These are phyloP conservation scores for Arctocebus calabarensis DNA, from an alignment of 2,797 vertebrate species.

Conservation along the genomic window DNA sequence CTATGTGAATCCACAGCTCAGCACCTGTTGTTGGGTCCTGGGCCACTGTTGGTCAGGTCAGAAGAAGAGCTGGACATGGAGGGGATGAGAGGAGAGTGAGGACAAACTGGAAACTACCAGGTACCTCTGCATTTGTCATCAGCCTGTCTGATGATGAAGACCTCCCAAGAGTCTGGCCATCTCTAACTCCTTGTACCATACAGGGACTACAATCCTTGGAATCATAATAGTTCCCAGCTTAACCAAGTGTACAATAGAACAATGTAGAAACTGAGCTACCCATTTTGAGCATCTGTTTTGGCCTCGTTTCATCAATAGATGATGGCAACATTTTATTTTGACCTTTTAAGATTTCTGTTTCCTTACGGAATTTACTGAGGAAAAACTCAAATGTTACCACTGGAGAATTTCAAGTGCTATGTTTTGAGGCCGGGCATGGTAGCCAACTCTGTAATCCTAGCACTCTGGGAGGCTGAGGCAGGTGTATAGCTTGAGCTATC, in stretches of 20 bases:
- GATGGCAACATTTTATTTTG: neutral
- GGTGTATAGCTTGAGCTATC: too few species aligned
- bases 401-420: conserved; percentile 37
- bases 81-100: neutral
- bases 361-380: neutral
- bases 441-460: too few species aligned
- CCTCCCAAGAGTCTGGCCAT: neutral
- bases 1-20: neutral
- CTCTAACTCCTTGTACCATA: neutral
- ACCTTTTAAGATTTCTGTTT: conserved; percentile 42
- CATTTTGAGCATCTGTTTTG: conserved; percentile 6
- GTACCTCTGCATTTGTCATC: neutral
- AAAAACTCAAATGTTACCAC: conserved; percentile 19
- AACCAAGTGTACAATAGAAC: neutral
- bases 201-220: neutral
- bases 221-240: neutral
- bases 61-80: conserved; percentile 1
- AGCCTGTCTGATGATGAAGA: neutral
- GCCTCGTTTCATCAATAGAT: conserved; percentile 1
- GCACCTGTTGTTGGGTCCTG: conserved; percentile 4
- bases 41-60: neutral
- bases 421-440: neutral
- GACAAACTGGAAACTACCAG: conserved; percentile 10
- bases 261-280: neutral
- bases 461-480: too few species aligned